A percentile compares a stretch with the other conserved stretches of the same genome.
phyloP scores from a whole-genome alignment of 2,113 vertebrate genomes.

The Quiscalus mexicanus region DNA sequence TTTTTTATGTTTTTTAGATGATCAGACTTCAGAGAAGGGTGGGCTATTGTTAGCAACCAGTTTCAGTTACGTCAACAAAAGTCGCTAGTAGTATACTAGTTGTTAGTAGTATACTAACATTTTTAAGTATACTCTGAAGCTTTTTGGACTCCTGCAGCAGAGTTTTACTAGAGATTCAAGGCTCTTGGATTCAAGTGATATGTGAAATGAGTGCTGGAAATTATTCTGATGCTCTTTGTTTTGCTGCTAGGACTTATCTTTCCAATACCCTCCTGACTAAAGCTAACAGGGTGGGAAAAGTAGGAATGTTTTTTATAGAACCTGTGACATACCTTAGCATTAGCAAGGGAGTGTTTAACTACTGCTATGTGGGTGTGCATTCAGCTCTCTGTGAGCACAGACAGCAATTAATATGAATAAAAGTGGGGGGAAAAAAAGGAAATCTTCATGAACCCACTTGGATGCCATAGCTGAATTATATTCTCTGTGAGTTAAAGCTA shows the following conservation, averaged over 20 bases:
- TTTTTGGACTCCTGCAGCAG: neutral
- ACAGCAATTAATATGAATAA: neutral
- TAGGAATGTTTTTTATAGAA: neutral
- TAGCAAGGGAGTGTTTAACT: neutral
- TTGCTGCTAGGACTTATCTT: neutral
- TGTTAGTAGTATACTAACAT: neutral
- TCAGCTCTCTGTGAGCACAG: neutral
- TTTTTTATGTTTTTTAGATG: neutral
- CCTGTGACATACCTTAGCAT: neutral
- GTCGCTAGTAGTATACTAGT: neutral
- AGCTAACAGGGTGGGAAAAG: neutral
- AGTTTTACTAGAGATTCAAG: neutral
- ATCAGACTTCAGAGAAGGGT: neutral
- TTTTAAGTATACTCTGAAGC: neutral
- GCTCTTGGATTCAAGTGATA: neutral
- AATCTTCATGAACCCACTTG: neutral
- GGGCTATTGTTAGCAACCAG: neutral
- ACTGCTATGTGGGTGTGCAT: neutral
- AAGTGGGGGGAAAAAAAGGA: accelerated
- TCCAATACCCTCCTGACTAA: neutral
- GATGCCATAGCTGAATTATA: neutral
- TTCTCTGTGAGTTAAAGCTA: neutral
- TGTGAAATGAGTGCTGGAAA: neutral
- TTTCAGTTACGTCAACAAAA: neutral
- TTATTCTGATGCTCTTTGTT: neutral